A percentile compares a stretch with the other conserved stretches of the same genome.
Evolutionary conservation across 2,113 vertebrate species (phyloP).

Genomic region (Tonatia bakeri): DNA sequence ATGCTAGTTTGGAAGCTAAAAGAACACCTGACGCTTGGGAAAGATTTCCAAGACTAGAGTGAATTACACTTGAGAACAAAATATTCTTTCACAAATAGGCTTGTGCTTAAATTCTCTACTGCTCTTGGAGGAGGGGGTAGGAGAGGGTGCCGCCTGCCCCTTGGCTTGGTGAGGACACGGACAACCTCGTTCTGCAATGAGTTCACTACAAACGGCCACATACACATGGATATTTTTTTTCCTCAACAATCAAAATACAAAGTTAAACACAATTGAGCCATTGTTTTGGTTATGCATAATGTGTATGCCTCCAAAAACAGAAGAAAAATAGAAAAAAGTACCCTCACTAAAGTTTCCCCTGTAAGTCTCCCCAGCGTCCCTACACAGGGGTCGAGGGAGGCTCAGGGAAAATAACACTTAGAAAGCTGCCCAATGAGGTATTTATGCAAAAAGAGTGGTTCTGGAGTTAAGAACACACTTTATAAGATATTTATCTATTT

Average conservation of each 20-base stretch:
- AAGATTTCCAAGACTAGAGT: slow-evolving; percentile 61
- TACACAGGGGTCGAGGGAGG: slow-evolving; percentile 58
- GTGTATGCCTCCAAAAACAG: slow-evolving; percentile 74
- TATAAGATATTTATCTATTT: slow-evolving; percentile 74
- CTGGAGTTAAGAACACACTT: slow-evolving; percentile 79
- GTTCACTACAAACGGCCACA: slow-evolving; percentile 61
- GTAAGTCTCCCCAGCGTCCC: slow-evolving; percentile 66
- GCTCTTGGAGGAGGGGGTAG: slow-evolving; percentile 68
- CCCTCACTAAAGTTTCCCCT: slow-evolving; percentile 70
- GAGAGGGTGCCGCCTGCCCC: slow-evolving; percentile 48
- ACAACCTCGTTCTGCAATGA: slow-evolving; percentile 45
- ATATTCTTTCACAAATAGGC: slow-evolving; percentile 72
- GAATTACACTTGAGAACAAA: slow-evolving; percentile 70
- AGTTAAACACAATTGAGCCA: slow-evolving; percentile 71
- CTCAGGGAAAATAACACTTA: slow-evolving; percentile 74
- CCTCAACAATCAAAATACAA: slow-evolving; percentile 66
- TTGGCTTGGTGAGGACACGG: neutral
- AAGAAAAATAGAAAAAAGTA: slow-evolving; percentile 74
- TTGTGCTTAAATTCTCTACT: slow-evolving; percentile 75
- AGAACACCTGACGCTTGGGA: slow-evolving; percentile 61
- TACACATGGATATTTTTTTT: slow-evolving; percentile 33
- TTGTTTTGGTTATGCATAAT: slow-evolving; percentile 75
- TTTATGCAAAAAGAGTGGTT: slow-evolving; percentile 81
- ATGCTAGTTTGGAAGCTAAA: slow-evolving; percentile 56
- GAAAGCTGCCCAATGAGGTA: slow-evolving; percentile 80